These are phyloP conservation scores for Arizona elegans DNA, from an alignment of 2,113 vertebrate species.

Conservation along the genomic window DNA sequence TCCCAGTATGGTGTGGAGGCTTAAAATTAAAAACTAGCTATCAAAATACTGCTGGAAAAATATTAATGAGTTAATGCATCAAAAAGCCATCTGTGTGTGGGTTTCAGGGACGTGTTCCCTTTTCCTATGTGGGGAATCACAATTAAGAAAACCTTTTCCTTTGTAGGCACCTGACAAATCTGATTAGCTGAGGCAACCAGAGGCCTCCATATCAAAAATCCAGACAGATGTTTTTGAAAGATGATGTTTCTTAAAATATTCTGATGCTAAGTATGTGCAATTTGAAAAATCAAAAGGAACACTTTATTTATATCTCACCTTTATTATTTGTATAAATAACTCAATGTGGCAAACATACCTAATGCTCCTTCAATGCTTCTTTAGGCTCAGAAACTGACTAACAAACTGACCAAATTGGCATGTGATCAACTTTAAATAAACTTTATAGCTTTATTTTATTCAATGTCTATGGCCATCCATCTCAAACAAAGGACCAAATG, in stretches of 20 bases:
- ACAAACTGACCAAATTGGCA: not conserved
- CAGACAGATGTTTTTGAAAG: not conserved
- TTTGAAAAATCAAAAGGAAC: not conserved
- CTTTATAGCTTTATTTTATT: not conserved
- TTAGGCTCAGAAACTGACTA: not conserved
- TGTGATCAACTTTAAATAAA: not conserved
- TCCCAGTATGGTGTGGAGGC: not conserved
- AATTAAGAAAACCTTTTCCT: not conserved
- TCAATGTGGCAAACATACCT: not conserved
- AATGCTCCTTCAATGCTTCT: not conserved
- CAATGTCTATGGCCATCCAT: not conserved
- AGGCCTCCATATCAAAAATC: not conserved
- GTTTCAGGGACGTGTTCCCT: not conserved
- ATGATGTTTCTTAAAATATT: not conserved
- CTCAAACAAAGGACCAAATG: not conserved
- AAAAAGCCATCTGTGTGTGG: not conserved
- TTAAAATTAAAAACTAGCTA: not conserved
- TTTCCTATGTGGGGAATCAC: not conserved
- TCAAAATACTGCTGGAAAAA: not conserved
- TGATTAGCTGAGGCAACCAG: not conserved
- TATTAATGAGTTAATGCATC: not conserved
- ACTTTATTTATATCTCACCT: not conserved
- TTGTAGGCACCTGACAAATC: not conserved
- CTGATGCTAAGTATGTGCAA: not conserved
- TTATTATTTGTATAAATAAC: not conserved